A percentile compares a stretch with the other conserved stretches of the same genome.
phyloP scores from a whole-genome alignment of 2,113 vertebrate genomes.

The Dolichallabes microphthalmus region DNA sequence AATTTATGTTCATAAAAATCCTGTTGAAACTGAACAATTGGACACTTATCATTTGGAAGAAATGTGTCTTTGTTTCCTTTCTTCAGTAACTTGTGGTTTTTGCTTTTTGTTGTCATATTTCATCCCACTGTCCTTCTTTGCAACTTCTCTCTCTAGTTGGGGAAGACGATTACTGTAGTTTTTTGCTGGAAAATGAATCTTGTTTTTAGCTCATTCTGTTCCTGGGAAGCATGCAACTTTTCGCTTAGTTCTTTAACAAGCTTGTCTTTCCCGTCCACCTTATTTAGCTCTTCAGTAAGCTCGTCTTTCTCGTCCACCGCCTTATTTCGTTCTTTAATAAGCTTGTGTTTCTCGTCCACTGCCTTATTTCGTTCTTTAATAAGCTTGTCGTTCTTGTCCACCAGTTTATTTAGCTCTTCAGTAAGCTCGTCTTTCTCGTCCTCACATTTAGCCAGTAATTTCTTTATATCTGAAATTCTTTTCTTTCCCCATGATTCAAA shows the following conservation, averaged over 20 bases:
- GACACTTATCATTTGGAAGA: too few relatives aligned
- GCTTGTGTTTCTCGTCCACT: too few relatives aligned
- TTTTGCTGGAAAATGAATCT: background rate
- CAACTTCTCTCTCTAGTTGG: background rate
- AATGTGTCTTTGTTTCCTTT: too few relatives aligned
- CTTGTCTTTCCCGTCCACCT: background rate
- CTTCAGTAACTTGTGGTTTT: too few relatives aligned
- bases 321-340: background rate
- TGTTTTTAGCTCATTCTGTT: background rate
- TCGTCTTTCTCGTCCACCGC: too few relatives aligned
- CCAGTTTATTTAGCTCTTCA: background rate
- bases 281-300: too few relatives aligned
- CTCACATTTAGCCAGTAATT: background rate
- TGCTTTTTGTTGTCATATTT: too few relatives aligned
- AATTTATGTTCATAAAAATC: too few relatives aligned
- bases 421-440: background rate
- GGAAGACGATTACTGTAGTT: too few relatives aligned
- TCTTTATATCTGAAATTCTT: background rate
- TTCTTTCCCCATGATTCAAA: background rate
- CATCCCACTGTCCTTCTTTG: background rate
- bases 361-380: background rate
- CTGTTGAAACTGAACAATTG: too few relatives aligned
- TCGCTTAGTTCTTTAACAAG: background rate
- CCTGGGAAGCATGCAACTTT: background rate
- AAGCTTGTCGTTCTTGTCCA: background rate